These are phyloP conservation scores for Ammodytes marinus DNA, from an alignment of 2,113 vertebrate genomes.

Conservation along the genomic window DNA sequence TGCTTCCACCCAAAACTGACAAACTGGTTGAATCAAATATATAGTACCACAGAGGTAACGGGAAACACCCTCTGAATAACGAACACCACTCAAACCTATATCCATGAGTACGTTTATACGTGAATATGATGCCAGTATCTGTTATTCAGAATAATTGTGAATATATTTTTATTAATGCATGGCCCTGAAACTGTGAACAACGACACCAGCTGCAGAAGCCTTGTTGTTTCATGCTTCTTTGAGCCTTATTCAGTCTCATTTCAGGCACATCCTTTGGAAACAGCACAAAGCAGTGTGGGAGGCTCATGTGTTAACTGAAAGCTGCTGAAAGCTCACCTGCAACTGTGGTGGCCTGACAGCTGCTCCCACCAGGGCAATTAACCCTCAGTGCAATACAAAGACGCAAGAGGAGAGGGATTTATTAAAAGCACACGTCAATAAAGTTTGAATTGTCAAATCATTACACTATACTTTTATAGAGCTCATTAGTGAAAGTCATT, in stretches of 20 bases:
- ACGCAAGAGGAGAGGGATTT: conserved; percentile 37
- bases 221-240: conserved; percentile 54
- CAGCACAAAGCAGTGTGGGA: conserved; percentile 63
- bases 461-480: conserved; percentile 33
- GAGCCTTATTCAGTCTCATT: conserved; percentile 28
- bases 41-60: conserved; percentile 13
- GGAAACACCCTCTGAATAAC: conserved; percentile 44
- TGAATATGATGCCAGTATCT: not conserved
- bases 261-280: conserved; percentile 63
- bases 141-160: not conserved
- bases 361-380: conserved; percentile 67
- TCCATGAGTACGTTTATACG: not conserved
- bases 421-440: not conserved
- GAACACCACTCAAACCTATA: not conserved
- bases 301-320: conserved; percentile 58
- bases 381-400: conserved; percentile 61
- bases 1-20: conserved; percentile 68
- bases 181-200: not conserved
- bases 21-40: conserved; percentile 50
- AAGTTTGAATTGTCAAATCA: conserved; percentile 28
- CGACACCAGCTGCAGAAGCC: conserved; percentile 33
- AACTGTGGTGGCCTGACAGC: conserved; percentile 64
- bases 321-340: conserved; percentile 72
- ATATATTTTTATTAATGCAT: not conserved
- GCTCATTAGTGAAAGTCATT: conserved; percentile 16